Evolutionary conservation across 1,140 invertebrate genomes (phyloP).

Genomic region (Brachionus rotundiformis): DNA sequence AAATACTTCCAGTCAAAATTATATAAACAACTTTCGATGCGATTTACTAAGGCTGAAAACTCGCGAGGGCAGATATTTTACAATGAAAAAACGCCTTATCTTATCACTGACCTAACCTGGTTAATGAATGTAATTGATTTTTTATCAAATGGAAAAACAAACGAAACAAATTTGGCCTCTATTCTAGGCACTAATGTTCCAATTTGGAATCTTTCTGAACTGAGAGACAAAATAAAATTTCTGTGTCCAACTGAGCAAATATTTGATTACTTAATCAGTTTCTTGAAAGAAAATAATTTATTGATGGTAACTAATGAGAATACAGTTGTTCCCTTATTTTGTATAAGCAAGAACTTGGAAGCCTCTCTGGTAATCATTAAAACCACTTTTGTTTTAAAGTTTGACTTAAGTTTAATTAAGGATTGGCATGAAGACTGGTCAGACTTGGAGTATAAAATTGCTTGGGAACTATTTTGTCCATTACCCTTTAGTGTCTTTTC

Average conservation of each 20-base stretch:
- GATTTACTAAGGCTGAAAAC: not conserved
- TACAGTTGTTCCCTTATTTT: not conserved
- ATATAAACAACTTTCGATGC: not conserved
- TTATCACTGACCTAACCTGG: not conserved
- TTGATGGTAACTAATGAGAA: not conserved
- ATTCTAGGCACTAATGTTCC: not conserved
- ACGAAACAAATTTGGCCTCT: not conserved
- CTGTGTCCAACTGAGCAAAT: not conserved
- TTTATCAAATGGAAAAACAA: not conserved
- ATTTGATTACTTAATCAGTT: not conserved
- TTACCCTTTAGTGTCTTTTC: not conserved
- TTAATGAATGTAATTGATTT: not conserved
- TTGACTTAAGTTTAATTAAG: not conserved
- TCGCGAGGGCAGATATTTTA: not conserved
- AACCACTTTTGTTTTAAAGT: not conserved
- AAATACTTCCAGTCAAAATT: not conserved
- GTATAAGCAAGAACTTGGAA: not conserved
- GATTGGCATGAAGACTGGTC: not conserved
- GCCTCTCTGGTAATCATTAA: not conserved
- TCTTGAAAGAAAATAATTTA: not conserved
- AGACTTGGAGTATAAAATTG: slow-evolving; percentile 24
- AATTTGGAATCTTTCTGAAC: not conserved
- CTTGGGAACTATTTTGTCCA: not conserved
- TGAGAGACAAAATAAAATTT: not conserved
- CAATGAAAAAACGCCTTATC: not conserved